Conservation (phyloP, 2,113 vertebrate species). For the Platanista minor region DNA sequence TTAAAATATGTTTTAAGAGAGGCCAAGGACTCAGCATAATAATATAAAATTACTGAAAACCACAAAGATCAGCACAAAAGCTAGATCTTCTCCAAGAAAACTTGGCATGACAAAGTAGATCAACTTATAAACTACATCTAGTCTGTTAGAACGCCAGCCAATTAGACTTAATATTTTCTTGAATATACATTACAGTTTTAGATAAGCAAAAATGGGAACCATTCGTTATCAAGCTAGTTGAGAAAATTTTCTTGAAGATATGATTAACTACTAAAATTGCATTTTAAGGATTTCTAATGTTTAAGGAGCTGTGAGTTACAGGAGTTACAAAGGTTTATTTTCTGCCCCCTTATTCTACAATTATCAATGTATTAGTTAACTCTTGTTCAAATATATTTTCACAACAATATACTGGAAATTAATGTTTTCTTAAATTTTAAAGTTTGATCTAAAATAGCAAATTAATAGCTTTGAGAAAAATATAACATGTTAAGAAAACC, state of each 20-base stretch:
- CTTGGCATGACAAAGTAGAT: conserved; percentile 44
- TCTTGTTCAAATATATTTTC: not conserved
- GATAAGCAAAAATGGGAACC: not conserved
- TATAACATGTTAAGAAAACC: not conserved
- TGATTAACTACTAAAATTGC: not conserved
- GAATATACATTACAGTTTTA: not conserved
- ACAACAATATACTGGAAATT: not conserved
- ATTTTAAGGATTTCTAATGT: not conserved
- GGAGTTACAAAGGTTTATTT: not conserved
- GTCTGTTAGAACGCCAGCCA: not conserved
- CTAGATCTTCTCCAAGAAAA: conserved; percentile 44
- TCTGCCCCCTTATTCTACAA: not conserved
- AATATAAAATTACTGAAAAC: conserved; percentile 53
- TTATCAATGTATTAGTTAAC: not conserved
- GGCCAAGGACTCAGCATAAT: conserved; percentile 28
- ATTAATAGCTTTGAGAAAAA: not conserved
- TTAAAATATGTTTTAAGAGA: conserved; percentile 59
- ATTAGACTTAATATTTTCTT: not conserved
- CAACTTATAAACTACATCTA: conserved; percentile 33
- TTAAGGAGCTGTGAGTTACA: not conserved
- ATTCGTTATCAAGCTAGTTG: not conserved
- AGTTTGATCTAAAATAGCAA: not conserved
- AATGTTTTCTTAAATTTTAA: not conserved
- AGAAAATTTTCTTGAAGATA: not conserved
- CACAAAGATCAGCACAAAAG: conserved; percentile 57